These are phyloP conservation scores for Drosophila bifasciata DNA, from an alignment of 1,140 invertebrate genomes.

Conservation along the genomic window DNA sequence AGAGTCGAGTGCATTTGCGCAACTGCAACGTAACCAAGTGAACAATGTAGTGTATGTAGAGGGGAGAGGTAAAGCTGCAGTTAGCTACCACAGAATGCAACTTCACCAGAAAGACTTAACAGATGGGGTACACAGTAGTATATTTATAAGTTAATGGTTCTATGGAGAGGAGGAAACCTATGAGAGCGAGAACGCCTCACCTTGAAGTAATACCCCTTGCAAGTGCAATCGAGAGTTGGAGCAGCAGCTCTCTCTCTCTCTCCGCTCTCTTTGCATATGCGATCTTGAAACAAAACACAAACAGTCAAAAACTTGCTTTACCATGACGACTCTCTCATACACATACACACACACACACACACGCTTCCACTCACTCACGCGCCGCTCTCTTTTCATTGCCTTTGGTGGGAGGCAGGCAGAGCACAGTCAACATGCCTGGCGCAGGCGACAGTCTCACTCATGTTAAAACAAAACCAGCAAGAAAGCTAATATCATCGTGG, in stretches of 20 bases:
- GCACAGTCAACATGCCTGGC: conserved; percentile 25
- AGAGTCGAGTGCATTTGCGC: conserved; percentile 42
- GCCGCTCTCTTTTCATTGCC: conserved; percentile 21
- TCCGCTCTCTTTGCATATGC: conserved; percentile 27
- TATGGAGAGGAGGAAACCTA: neutral
- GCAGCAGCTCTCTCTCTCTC: neutral
- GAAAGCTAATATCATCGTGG: too few relatives aligned
- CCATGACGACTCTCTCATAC: conserved; percentile 23
- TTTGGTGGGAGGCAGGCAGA: conserved; percentile 27
- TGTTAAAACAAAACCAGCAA: neutral
- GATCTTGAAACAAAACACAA: conserved; percentile 56
- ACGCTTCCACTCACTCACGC: conserved; percentile 1
- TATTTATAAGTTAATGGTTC: too few relatives aligned
- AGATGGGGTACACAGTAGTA: too few relatives aligned
- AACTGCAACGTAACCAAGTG: conserved; percentile 45
- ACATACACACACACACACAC: neutral
- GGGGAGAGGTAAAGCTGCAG: neutral
- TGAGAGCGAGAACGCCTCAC: too few relatives aligned
- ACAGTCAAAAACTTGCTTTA: neutral
- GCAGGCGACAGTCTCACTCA: conserved; percentile 11
- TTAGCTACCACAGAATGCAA: too few relatives aligned
- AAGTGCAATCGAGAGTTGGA: conserved; percentile 16
- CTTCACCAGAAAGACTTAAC: too few relatives aligned
- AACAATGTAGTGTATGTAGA: conserved; percentile 2
- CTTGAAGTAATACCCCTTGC: too few relatives aligned